Evolutionary conservation across 2,113 vertebrate genomes (phyloP), one percentile per base, ranked within the genome.

Genomic region (Misgurnus anguillicaudatus): DNA sequence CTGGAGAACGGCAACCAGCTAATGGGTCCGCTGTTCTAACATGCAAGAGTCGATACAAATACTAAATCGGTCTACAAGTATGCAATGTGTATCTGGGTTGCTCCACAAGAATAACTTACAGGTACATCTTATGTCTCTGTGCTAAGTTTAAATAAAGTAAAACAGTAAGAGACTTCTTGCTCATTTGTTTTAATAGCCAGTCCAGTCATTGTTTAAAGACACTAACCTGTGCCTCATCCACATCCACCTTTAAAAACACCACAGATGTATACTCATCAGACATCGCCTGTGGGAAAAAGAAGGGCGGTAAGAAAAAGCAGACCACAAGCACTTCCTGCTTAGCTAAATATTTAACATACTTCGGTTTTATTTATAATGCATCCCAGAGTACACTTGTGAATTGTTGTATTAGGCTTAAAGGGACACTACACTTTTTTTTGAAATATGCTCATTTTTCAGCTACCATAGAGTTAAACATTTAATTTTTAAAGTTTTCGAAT

Each of bases 221-320:
- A 53, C 92, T 73, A 92, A 97, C 97, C 75, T 19, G 57, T 78
- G 92, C 95, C 0, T 95, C 94, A 75, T 99, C 97, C 87, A 98
- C 95, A 4, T 98, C 96, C 6, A 99, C 93, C 91, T 97, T 95
- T 4, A 97, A 84, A 89, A 99, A 99, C 16, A 97, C 47, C 41
- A 96, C 94, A 0, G 94, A 57, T 0, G 48, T 13, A 68, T 93
- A 91, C 0, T 92, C 81, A 6, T 86, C 66, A 38, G 81, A 76
- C 76, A 94, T 38, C 11, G 1, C 0, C 96, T 98, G 82, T 53
- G 70, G 45, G 78, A 47, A n/a, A 6, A 4, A 81, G 4, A 60
- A 5, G 36, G 67, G 58, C 51, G n/a, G 74, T 19, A 17, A 36
- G 38, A 45, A 60, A 70, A 17, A 17, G n/a, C 39, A 79, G 55